phyloP scores from a whole-genome alignment of 2,888 invertebrate genomes.

The Idaea dimidiata region DNA sequence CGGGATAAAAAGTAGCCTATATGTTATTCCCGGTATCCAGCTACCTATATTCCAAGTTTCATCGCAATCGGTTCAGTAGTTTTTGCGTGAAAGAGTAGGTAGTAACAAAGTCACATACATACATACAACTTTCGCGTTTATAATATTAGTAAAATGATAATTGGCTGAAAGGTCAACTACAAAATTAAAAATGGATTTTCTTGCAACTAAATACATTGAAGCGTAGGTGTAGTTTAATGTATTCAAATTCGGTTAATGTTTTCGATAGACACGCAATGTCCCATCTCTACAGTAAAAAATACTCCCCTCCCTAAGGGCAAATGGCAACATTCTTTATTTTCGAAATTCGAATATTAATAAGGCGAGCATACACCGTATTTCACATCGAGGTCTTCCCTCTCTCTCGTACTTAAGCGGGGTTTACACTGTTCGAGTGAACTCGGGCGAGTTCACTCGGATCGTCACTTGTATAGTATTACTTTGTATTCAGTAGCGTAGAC shows the following conservation, averaged over 20 bases:
- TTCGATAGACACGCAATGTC: constrained; percentile 10
- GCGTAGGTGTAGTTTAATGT: no score
- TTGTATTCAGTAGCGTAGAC: background rate
- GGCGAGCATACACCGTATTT: constrained; percentile 76
- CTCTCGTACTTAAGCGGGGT: background rate
- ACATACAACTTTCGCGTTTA: no score
- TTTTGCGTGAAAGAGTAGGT: no score
- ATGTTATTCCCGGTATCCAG: no score
- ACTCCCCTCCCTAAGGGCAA: constrained; percentile 65
- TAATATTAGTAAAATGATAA: no score
- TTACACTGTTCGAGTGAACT: background rate
- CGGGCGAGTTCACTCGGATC: background rate
- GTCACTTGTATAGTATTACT: background rate
- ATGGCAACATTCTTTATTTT: constrained; percentile 77
- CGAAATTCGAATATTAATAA: constrained; percentile 78
- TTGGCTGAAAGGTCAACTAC: no score
- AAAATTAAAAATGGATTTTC: no score
- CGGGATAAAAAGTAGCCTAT: no score
- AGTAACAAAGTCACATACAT: no score
- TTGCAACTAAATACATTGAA: no score
- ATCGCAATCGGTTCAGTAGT: no score
- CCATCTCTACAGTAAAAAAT: constrained; percentile 52
- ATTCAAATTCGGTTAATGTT: constrained; percentile 2
- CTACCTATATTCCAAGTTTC: no score
- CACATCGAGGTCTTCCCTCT: constrained; percentile 49